Base-by-base conservation (phyloP, 2,797 vertebrate genomes). In the Typhlichthys eigenmanni region DNA sequence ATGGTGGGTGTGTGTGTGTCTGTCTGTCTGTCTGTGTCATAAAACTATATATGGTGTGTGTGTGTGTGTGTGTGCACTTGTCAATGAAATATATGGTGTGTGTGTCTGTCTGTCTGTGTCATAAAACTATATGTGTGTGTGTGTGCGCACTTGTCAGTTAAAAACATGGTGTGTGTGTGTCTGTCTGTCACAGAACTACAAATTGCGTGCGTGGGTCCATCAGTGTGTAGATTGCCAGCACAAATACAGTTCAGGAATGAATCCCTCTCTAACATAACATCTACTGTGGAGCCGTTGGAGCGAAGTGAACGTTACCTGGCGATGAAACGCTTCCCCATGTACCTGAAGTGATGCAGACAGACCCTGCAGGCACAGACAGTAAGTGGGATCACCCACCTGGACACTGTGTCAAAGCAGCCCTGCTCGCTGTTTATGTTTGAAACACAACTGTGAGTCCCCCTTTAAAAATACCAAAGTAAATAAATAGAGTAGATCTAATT, bases 331-430 rank as follows among this genome's bases (percentile, higher is more conserved):
- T 98, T 99, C 29, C 98, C 98, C 96, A 98, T 96, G 86, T 99
- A 99, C 87, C 96, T 94, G 88, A 99, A 99, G 91, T 99, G 98
- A 89, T 98, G 94, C 7, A 99, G 90, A 82, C 96, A 99, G 13
- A 99, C 94, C 88, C 98, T 99, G 93, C 16, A 79, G 75, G 50
- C 5, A 85, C 63, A 64, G 29, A 43, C 24, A 58, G 14, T 1
- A 53, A 19, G 19, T n/a, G 54, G 4, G 29, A 16, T 13, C 49
- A 52, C 11, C 1, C 51, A 24, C 51, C 17, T 54, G 52, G 11
- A 54, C 19, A 38, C 2, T 38, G 34, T 38, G 34, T 8, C 8
- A 38, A 6, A 38, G 34, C 34, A 38, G 3, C 34, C 34, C 34
- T 38, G 34, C 34, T 38, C 34, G 8, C 34, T 38, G 6, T 38